A percentile compares a stretch with the other conserved stretches of the same genome.
Conservation (phyloP, 2,888 invertebrate genomes). For the Pyrrhosoma nymphula region DNA sequence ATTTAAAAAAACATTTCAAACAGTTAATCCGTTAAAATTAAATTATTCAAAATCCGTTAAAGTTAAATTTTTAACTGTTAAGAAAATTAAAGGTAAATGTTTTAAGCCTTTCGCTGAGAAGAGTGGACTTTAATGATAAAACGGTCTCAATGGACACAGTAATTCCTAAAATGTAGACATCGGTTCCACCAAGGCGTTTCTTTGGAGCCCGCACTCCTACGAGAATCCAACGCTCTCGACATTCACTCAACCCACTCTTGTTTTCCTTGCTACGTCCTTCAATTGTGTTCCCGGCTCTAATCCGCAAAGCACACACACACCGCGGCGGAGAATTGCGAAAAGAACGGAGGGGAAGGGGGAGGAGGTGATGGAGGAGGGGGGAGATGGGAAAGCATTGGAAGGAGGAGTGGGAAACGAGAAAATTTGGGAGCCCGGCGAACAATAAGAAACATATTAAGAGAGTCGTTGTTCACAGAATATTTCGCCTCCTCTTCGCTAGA, state of each 20-base stretch:
- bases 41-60: too few species aligned
- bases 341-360: neutral
- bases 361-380: neutral
- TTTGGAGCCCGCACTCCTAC: neutral
- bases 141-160: neutral
- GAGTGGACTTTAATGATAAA: too few species aligned
- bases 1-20: too few species aligned
- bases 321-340: conserved; percentile 15
- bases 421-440: neutral
- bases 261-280: conserved; percentile 25
- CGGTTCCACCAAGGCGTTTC: neutral
- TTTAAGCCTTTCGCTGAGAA: too few species aligned
- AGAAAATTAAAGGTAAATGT: too few species aligned
- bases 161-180: neutral
- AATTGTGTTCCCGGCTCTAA: conserved; percentile 48
- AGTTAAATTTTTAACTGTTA: too few species aligned
- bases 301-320: conserved; percentile 41
- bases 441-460: neutral
- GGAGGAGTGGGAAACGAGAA: neutral
- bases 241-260: neutral
- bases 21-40: too few species aligned
- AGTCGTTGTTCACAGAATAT: neutral
- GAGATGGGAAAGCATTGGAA: neutral
- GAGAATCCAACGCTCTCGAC: neutral
- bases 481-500: neutral